Percentiles rank a stretch among this genome's conserved stretches.
These are phyloP conservation scores for Florisuga fusca DNA, from an alignment of 2,797 vertebrate species.

Conservation along the genomic window DNA sequence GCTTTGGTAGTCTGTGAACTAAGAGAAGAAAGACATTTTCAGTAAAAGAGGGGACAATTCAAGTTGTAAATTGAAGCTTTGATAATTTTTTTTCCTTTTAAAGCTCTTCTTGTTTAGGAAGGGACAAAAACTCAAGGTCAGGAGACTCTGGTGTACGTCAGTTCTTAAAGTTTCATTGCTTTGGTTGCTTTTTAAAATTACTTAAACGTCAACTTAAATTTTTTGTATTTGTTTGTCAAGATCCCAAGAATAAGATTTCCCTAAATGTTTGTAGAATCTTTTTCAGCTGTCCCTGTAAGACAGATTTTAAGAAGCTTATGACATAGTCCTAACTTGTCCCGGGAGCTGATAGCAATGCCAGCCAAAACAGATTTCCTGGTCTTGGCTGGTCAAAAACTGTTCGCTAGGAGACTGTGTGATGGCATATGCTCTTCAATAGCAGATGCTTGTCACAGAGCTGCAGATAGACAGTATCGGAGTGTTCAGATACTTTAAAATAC, in stretches of 20 bases:
- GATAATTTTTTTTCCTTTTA: neutral
- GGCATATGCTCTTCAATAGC: neutral
- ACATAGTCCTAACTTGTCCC: neutral
- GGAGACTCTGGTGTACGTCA: neutral
- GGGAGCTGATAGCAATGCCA: neutral
- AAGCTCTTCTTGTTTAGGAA: neutral
- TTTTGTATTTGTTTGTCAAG: neutral
- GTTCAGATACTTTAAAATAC: neutral
- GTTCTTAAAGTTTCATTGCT: neutral
- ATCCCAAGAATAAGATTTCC: neutral
- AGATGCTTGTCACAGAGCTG: neutral
- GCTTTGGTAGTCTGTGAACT: slow-evolving; percentile 97
- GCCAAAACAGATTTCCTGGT: neutral
- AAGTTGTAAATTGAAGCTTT: neutral
- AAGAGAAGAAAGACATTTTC: slow-evolving; percentile 35
- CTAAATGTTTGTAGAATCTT: neutral
- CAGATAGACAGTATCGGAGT: neutral
- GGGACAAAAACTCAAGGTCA: neutral
- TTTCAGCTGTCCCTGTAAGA: neutral
- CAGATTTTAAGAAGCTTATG: neutral
- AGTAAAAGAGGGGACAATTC: neutral
- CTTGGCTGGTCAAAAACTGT: neutral
- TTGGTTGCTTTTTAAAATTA: neutral
- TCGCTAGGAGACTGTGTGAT: neutral
- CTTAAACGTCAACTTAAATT: neutral